Evolutionary conservation across 2,797 vertebrate genomes (phyloP).

Genomic region (Tachyglossus aculeatus): DNA sequence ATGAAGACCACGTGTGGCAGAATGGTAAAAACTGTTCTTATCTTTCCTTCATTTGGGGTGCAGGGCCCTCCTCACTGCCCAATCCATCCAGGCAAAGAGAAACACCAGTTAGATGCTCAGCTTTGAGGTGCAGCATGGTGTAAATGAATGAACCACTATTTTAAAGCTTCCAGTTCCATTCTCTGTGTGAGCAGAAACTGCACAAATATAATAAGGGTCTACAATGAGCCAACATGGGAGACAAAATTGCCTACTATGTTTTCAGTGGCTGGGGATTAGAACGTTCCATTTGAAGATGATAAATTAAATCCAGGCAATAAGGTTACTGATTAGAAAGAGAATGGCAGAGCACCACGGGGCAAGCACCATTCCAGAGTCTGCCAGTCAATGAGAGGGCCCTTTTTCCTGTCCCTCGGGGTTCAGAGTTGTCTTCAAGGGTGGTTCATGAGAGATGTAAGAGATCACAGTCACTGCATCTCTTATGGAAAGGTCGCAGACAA

Average conservation of each 20-base stretch:
- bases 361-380: no score
- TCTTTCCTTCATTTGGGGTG: conserved; percentile 43
- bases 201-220: not conserved
- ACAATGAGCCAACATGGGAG: not conserved
- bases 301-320: not conserved
- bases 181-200: conserved; percentile 35
- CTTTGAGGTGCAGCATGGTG: conserved; percentile 6
- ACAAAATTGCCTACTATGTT: not conserved
- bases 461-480: no score
- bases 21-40: conserved; percentile 44
- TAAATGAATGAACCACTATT: conserved; percentile 39
- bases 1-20: conserved; percentile 43
- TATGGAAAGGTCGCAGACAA: no score
- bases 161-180: conserved; percentile 10
- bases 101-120: conserved; percentile 19
- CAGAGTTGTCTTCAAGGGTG: no score
- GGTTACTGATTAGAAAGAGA: not conserved
- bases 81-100: conserved; percentile 31
- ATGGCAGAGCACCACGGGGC: not conserved
- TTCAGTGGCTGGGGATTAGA: rapidly evolving
- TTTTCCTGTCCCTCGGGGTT: no score
- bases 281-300: not conserved
- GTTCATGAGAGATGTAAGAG: no score
- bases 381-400: no score
- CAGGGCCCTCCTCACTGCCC: conserved; percentile 50